A percentile compares a stretch with the other conserved stretches of the same genome.
These are phyloP conservation scores for Orthonychiurus folsomi DNA, from an alignment of 2,888 invertebrate species.

Conservation along the genomic window DNA sequence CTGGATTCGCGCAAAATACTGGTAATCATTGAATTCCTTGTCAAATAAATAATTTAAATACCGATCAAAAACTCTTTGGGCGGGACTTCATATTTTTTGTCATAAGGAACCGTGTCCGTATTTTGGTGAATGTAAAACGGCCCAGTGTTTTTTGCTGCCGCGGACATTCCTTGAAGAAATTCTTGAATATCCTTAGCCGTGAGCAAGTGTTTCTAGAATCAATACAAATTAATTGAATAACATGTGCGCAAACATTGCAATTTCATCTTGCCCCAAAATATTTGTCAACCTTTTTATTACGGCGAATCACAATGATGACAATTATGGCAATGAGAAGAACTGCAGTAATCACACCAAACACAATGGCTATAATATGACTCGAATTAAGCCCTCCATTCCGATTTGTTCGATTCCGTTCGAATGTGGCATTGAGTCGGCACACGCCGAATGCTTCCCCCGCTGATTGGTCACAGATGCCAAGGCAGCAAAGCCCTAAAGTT, in stretches of 20 bases:
- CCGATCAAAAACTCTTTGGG: neutral
- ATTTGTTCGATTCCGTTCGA: neutral
- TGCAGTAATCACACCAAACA: neutral
- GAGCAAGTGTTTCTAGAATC: neutral
- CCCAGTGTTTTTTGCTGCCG: neutral
- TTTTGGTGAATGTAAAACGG: neutral
- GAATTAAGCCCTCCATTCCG: neutral
- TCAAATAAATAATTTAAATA: constrained; percentile 2
- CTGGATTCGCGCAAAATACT: too few relatives aligned
- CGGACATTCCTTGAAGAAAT: neutral
- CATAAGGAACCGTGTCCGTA: neutral
- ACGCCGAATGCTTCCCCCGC: neutral
- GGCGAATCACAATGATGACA: neutral
- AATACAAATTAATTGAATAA: neutral
- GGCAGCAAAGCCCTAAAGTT: neutral
- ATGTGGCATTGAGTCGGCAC: neutral
- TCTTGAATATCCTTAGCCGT: neutral
- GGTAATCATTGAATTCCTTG: too few relatives aligned
- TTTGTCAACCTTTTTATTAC: neutral
- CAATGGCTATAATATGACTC: neutral
- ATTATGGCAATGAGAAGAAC: neutral
- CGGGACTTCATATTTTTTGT: constrained; percentile 7
- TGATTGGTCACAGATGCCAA: neutral
- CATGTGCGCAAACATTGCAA: neutral
- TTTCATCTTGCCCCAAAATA: too few relatives aligned